phyloP scores from a whole-genome alignment of 2,888 invertebrate genomes.

The Pyrrhia umbra region DNA sequence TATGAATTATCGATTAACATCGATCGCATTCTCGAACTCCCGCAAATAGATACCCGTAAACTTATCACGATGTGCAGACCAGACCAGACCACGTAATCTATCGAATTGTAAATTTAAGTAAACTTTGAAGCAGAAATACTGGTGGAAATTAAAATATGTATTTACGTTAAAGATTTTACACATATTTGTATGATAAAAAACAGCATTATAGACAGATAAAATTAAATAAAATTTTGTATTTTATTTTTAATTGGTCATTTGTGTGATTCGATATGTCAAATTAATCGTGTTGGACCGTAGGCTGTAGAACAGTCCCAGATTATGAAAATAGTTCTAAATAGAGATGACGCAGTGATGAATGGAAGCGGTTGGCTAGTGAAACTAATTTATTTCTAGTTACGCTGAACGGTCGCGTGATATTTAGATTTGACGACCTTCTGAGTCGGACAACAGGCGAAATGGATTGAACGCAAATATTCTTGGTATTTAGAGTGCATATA shows the following conservation, averaged over 20 bases:
- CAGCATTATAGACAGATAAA: too few relatives aligned
- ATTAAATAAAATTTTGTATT: too few relatives aligned
- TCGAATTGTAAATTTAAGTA: too few relatives aligned
- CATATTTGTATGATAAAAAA: too few relatives aligned
- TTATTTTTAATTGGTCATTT: too few relatives aligned
- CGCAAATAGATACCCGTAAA: neutral
- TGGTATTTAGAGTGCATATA: conserved; percentile 21
- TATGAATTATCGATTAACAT: conserved; percentile 7
- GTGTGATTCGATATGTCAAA: too few relatives aligned
- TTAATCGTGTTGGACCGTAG: neutral
- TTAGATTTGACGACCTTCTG: conserved; percentile 27
- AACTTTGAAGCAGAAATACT: neutral
- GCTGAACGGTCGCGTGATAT: conserved; percentile 22
- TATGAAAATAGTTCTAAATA: conserved; percentile 47
- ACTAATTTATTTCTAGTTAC: conserved; percentile 52
- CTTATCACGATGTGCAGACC: neutral
- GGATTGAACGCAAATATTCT: conserved; percentile 12
- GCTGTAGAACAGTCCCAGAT: neutral
- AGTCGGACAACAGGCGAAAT: conserved; percentile 2
- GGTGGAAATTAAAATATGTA: neutral
- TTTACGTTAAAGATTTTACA: too few relatives aligned
- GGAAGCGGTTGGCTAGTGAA: conserved; percentile 35
- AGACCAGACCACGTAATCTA: too few relatives aligned
- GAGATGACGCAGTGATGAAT: conserved; percentile 52
- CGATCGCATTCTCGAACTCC: neutral